Base-by-base conservation (phyloP, 23 tunicate species). In the Phallusia fumigata region DNA sequence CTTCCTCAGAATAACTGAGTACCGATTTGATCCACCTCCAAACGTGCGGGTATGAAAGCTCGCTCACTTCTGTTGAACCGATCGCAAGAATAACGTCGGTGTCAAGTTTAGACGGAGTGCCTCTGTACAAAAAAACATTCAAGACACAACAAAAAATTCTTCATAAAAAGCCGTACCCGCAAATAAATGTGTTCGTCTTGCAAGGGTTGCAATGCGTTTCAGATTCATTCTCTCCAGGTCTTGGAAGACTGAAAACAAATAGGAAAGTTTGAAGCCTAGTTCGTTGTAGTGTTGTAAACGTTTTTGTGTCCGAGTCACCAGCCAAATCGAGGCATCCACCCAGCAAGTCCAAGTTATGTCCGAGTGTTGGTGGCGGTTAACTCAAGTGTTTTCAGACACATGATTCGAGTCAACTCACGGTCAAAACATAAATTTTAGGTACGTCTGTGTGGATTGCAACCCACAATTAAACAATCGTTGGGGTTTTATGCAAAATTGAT, bases 61-160 rank as follows among this genome's bases (percentile, higher is more conserved):
- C 40, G 47, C 81, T 72, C 0, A 92, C 64, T 12, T 72, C 76
- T 33, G 79, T 53, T 15, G 82, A 64, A 10, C 81, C 86, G 12
- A 92, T 84, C 0, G 97, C 97, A 19, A 84, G 77, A n/a, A 84
- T 45, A 35, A 92, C 97, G 84, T 92, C 97, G 16, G 81, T 82
- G 80, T 92, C 97, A 22, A 84, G 26, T 35, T 92, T 92, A 0
- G 88, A 73, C 30, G 97, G 97, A 16, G 28, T 58, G 69, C 5
- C 13, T 58, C 69, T 58, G 69, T 58, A 40, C 10, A 40, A 40
- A 40, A 40, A 5, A 10, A 40, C 5, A 40, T 40, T 3, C 47
- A 40, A 40, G n/a, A n/a, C n/a, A n/a, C n/a, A n/a, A n/a, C n/a
- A n/a, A n/a, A n/a, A n/a, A n/a, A n/a, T 21, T 30, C 8, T 33